These are phyloP conservation scores for Tyria jacobaeae DNA, from an alignment of 2,888 invertebrate genomes.

Conservation along the genomic window DNA sequence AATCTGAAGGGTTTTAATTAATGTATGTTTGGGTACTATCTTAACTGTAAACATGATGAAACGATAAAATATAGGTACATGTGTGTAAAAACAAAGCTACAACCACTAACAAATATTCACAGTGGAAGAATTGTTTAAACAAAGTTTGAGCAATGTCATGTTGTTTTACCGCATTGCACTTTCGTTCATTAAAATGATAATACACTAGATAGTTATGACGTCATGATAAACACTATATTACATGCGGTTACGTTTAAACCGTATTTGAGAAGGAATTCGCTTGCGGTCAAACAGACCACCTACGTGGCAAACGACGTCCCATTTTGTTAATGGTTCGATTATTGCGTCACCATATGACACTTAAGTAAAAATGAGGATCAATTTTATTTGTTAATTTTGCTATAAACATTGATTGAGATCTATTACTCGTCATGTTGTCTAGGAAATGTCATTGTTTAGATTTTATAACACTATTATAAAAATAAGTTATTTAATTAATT, in stretches of 20 bases:
- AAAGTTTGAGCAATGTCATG: not conserved
- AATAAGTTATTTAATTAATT: not conserved
- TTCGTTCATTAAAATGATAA: not conserved
- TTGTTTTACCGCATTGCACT: not conserved
- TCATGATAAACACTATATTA: constrained; percentile 26
- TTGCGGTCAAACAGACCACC: constrained; percentile 45
- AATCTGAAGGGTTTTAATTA: no score
- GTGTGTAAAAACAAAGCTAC: not conserved
- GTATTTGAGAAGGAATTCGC: constrained; percentile 43
- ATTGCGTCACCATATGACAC: constrained; percentile 43
- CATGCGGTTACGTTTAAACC: constrained; percentile 27
- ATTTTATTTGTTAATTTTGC: constrained; percentile 39
- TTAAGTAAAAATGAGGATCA: constrained; percentile 33
- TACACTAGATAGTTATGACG: constrained; percentile 4
- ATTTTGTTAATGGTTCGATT: constrained; percentile 45
- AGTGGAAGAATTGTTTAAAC: not conserved
- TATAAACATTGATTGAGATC: constrained; percentile 25
- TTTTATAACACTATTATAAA: not conserved
- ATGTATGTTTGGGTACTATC: no score
- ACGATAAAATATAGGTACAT: not conserved
- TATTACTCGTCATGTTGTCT: constrained; percentile 19
- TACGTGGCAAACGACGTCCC: constrained; percentile 32
- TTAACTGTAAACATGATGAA: no score
- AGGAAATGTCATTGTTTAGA: not conserved
- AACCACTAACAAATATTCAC: not conserved